Conservation (phyloP, 1,140 invertebrate genomes). For the Mizuhopecten yessoensis region DNA sequence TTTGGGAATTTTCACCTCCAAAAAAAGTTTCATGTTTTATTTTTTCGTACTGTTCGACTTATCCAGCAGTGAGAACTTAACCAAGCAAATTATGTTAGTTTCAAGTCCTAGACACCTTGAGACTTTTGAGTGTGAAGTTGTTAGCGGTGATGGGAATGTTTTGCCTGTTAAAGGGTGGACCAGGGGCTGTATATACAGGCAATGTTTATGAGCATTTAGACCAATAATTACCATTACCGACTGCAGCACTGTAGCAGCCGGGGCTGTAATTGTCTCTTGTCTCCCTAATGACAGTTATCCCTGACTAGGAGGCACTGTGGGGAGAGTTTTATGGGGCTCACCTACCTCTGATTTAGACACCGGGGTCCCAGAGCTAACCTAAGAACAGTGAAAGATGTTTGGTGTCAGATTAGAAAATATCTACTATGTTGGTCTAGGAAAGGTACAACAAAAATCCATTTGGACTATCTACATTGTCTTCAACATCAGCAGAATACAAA, state of each 20-base stretch:
- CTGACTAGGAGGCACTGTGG: not conserved
- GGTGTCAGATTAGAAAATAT: not conserved
- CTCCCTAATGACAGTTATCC: not conserved
- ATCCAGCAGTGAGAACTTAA: not conserved
- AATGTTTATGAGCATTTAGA: not conserved
- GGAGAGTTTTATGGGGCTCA: not conserved
- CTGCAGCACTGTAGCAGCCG: not conserved
- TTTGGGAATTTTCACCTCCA: too few species aligned
- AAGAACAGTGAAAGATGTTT: not conserved
- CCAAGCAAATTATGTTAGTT: not conserved
- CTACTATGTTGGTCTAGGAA: not conserved
- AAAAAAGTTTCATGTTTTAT: too few species aligned
- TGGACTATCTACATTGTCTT: too few species aligned
- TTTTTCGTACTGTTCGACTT: too few species aligned
- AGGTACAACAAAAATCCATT: not conserved
- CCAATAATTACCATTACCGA: not conserved
- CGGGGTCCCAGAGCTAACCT: not conserved
- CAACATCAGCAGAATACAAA: too few species aligned
- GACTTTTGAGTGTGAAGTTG: not conserved
- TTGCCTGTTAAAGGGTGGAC: not conserved
- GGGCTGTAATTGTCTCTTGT: not conserved
- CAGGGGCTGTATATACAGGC: not conserved
- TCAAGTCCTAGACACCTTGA: not conserved
- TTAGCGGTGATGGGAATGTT: not conserved
- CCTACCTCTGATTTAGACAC: conserved; percentile 7